phyloP scores from a whole-genome alignment of 2,113 vertebrate genomes.

The Thamnophis sirtalis region DNA sequence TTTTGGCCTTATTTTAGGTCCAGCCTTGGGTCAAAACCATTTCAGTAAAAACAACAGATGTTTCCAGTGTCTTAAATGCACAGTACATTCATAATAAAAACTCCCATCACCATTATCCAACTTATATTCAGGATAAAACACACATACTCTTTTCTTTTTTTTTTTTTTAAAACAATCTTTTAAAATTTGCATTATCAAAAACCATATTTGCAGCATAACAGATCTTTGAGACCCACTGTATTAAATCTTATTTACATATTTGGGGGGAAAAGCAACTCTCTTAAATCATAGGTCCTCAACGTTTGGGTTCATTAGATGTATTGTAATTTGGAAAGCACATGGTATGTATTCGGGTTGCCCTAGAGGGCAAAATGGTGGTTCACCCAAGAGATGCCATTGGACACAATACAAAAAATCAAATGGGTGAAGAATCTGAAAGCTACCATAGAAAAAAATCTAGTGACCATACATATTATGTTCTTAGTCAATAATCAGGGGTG shows the following conservation, averaged over 20 bases:
- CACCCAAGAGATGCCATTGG: neutral
- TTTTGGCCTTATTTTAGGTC: constrained; percentile 70
- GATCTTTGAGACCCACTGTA: neutral
- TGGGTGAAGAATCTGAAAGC: neutral
- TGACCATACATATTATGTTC: neutral
- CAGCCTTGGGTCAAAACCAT: constrained; percentile 72
- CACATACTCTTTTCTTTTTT: neutral
- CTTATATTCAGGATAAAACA: constrained; percentile 9
- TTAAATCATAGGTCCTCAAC: neutral
- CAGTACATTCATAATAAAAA: constrained; percentile 19
- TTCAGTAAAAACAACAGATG: constrained; percentile 54
- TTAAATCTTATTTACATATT: neutral
- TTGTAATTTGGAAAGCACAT: neutral
- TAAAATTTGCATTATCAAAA: neutral
- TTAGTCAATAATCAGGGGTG: neutral
- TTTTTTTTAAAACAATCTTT: neutral
- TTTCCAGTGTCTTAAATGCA: constrained; percentile 43
- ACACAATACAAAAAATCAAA: neutral
- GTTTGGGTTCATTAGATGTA: neutral
- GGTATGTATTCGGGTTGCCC: neutral
- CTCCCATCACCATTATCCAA: neutral
- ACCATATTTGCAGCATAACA: neutral
- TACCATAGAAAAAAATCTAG: neutral
- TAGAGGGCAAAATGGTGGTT: neutral
- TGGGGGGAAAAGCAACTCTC: neutral